phyloP scores from a whole-genome alignment of 2,797 vertebrate species.

The Hyperoplus lanceolatus region DNA sequence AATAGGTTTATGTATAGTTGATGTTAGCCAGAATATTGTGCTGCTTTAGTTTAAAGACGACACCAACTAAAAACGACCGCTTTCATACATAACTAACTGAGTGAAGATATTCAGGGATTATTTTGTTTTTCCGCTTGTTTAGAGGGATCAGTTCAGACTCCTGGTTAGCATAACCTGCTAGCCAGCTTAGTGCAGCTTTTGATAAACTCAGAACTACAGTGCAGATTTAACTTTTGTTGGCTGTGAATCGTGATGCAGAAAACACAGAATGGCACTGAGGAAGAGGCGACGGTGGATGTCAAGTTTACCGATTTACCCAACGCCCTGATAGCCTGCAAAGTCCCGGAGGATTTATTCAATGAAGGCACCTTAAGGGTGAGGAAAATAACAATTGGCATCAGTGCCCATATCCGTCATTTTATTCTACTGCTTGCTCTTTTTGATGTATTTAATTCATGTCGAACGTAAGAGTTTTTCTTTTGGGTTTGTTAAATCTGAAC shows the following conservation, averaged over 20 bases:
- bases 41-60: background rate
- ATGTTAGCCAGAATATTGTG: background rate
- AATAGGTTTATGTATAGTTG: background rate
- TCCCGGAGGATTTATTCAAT: conserved; percentile 79
- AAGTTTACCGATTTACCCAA: conserved; percentile 83
- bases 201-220: background rate
- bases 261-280: conserved; percentile 56
- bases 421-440: background rate
- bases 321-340: conserved; percentile 86
- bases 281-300: conserved; percentile 80
- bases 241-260: conserved; percentile 73
- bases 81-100: rapidly evolving
- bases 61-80: rapidly evolving
- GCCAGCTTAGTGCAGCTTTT: conserved; percentile 34
- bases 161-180: conserved; percentile 44
- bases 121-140: background rate
- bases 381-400: too few species aligned
- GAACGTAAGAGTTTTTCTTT: background rate
- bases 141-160: background rate
- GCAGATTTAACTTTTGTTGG: background rate
- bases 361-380: conserved; percentile 79
- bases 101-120: background rate
- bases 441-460: background rate
- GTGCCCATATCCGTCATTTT: background rate
- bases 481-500: too few species aligned